phyloP scores from a whole-genome alignment of 1,140 invertebrate genomes.

The Nylanderia fulva region DNA sequence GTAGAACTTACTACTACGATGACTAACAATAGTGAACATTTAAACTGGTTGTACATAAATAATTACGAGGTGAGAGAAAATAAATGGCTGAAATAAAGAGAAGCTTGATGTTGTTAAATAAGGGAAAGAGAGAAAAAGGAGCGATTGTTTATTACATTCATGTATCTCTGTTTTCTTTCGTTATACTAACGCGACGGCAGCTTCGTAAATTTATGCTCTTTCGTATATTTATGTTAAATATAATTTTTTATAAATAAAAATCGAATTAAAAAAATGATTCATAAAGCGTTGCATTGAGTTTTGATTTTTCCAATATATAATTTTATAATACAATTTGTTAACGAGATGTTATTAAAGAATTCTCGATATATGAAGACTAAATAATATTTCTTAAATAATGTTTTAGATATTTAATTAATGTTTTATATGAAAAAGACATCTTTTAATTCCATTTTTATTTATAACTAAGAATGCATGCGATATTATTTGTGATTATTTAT shows the following conservation, averaged over 20 bases:
- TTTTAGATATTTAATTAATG: background rate
- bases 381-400: background rate
- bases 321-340: constrained; percentile 28
- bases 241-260: constrained; percentile 62
- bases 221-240: constrained; percentile 59
- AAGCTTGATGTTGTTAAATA: constrained; percentile 83
- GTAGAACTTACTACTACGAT: constrained; percentile 79
- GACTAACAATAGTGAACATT: constrained; percentile 77
- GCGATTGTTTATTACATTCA: constrained; percentile 42
- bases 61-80: constrained; percentile 80
- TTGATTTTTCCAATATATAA: constrained; percentile 53
- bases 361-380: background rate
- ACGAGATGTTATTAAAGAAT: background rate
- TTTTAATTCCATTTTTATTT: constrained; percentile 21
- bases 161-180: constrained; percentile 22
- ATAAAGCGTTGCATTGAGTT: constrained; percentile 42
- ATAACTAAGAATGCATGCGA: background rate
- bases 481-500: constrained; percentile 1
- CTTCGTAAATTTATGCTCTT: constrained; percentile 49
- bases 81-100: constrained; percentile 81
- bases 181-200: constrained; percentile 20
- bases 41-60: constrained; percentile 84
- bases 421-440: constrained; percentile 7
- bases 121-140: constrained; percentile 61
- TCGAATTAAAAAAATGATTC: constrained; percentile 52